phyloP scores from a whole-genome alignment of 1,140 invertebrate genomes.

The Luehdorfia chinensis region DNA sequence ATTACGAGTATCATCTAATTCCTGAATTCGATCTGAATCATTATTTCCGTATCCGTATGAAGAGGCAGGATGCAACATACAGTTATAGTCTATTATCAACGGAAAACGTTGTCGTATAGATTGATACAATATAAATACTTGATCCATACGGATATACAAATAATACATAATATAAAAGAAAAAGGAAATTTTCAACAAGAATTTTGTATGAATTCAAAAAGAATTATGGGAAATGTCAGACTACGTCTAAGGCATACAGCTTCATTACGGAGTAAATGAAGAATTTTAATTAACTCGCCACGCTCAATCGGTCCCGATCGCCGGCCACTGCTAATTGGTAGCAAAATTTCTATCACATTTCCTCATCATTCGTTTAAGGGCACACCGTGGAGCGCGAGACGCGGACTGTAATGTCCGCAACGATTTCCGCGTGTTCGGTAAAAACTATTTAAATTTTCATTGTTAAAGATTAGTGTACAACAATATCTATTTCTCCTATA shows the following conservation, averaged over 20 bases:
- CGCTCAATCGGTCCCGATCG: conserved; percentile 19
- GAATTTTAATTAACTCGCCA: conserved; percentile 7
- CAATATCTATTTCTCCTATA: no score
- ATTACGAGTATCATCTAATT: no score
- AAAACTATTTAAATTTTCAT: neutral
- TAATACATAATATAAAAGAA: neutral
- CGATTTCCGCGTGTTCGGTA: conserved; percentile 1
- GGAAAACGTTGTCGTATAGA: neutral
- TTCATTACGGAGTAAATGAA: conserved; percentile 1
- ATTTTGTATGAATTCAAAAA: neutral
- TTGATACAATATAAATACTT: neutral
- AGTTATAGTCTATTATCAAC: neutral
- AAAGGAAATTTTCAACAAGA: no score
- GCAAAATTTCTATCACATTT: conserved; percentile 21
- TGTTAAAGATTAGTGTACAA: neutral
- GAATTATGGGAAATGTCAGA: no score
- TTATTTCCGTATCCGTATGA: no score
- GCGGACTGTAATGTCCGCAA: neutral
- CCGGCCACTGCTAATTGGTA: conserved; percentile 18
- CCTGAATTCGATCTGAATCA: no score
- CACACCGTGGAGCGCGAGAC: neutral
- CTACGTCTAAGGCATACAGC: no score
- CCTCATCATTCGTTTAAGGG: conserved; percentile 14
- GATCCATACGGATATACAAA: neutral
- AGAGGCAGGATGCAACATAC: no score